These are phyloP conservation scores for Creontiades dilutus DNA, from an alignment of 2,888 invertebrate genomes.

Conservation along the genomic window DNA sequence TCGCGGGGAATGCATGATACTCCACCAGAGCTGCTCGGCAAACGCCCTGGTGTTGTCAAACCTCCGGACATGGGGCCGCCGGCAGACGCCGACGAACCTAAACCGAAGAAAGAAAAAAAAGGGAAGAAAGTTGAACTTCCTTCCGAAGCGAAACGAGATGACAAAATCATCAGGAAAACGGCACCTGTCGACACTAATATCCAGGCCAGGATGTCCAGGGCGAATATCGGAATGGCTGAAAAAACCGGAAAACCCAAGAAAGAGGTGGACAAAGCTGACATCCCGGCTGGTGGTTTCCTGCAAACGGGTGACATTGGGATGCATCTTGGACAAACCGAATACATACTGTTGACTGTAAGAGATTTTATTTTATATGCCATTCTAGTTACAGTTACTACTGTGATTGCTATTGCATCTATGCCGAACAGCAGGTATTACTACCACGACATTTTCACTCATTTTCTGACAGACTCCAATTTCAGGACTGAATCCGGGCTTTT, in stretches of 20 bases:
- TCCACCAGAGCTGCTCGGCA: neutral
- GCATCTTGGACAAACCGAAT: conserved; percentile 38
- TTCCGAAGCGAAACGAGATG: neutral
- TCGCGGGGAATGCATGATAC: neutral
- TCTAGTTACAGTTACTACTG: conserved; percentile 45
- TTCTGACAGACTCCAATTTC: conserved; percentile 65
- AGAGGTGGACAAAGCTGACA: neutral
- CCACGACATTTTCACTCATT: conserved; percentile 54
- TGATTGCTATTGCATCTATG: conserved; percentile 30
- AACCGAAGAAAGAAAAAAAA: neutral
- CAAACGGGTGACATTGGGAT: conserved; percentile 50
- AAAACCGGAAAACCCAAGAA: neutral
- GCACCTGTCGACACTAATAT: neutral
- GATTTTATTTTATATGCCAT: conserved; percentile 54
- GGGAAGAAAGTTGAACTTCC: too few relatives aligned
- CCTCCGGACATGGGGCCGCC: neutral
- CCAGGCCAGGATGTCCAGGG: conserved; percentile 57
- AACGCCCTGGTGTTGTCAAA: neutral
- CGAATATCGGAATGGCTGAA: conserved; percentile 60
- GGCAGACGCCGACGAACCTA: neutral
- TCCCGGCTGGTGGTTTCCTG: conserved; percentile 29
- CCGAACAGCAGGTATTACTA: conserved; percentile 52
- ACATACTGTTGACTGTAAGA: conserved; percentile 12
- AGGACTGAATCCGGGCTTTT: conserved; percentile 43
- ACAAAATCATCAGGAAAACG: conserved; percentile 39